These are phyloP conservation scores for Drosophila kuntzei DNA, from an alignment of 2,888 invertebrate species.

Conservation along the genomic window DNA sequence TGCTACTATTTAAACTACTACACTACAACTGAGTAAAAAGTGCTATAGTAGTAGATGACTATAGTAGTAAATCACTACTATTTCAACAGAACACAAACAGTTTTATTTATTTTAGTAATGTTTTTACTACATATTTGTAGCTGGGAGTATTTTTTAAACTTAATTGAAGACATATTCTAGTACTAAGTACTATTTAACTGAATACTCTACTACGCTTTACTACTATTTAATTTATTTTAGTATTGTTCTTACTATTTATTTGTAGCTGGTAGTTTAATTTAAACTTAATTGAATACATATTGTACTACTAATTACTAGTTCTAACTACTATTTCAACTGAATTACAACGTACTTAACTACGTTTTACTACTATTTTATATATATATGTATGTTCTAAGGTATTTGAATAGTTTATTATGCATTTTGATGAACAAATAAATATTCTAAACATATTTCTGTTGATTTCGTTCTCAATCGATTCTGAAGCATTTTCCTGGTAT, in stretches of 20 bases:
- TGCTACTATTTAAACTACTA: too few relatives aligned
- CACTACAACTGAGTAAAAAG: too few relatives aligned
- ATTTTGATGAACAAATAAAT: conserved; percentile 32
- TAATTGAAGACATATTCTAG: too few relatives aligned
- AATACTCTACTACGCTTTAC: not conserved
- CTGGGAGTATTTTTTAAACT: too few relatives aligned
- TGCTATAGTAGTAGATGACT: too few relatives aligned
- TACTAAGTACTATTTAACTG: conserved; percentile 1
- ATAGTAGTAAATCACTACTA: too few relatives aligned
- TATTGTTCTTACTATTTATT: not conserved
- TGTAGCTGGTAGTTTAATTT: too few relatives aligned
- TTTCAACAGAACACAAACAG: too few relatives aligned
- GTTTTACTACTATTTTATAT: not conserved
- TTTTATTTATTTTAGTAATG: too few relatives aligned
- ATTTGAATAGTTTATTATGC: not conserved
- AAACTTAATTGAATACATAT: too few relatives aligned
- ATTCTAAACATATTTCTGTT: conserved; percentile 25
- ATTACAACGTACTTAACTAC: not conserved
- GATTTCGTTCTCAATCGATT: conserved; percentile 10
- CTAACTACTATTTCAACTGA: not conserved
- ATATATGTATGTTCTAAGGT: too few relatives aligned
- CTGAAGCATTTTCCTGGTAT: conserved; percentile 22
- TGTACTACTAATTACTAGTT: not conserved
- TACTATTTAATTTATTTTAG: not conserved
- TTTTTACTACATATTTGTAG: not conserved